Conservation (phyloP, 2,888 invertebrate genomes). For the Netelia melanura region DNA sequence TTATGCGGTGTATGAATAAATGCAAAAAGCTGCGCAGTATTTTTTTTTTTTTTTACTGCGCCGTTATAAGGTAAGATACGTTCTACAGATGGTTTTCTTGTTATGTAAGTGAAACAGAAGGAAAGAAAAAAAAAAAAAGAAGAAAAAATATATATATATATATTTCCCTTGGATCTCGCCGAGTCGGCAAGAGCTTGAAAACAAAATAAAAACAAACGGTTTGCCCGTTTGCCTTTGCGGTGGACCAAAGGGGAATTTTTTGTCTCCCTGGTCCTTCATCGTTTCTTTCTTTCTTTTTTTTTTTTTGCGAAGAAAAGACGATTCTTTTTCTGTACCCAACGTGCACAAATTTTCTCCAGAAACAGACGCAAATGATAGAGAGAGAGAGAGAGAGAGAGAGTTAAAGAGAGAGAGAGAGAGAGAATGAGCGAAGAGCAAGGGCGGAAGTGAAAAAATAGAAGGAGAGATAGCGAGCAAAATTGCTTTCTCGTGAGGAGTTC, state of each 20-base stretch:
- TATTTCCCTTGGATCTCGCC: too few relatives aligned
- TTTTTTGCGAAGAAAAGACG: constrained; percentile 52
- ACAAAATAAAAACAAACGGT: not conserved
- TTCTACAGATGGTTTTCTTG: too few relatives aligned
- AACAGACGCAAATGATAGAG: not conserved
- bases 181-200: too few relatives aligned
- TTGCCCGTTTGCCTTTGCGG: not conserved
- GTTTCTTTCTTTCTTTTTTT: constrained; percentile 45
- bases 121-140: too few relatives aligned
- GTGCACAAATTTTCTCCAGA: constrained; percentile 55
- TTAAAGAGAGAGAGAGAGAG: constrained; percentile 14
- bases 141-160: too few relatives aligned
- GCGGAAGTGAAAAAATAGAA: not conserved
- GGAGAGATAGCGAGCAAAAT: not conserved
- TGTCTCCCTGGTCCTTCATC: constrained; percentile 22
- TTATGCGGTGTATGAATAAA: constrained; percentile 77
- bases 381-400: constrained; percentile 1
- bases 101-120: too few relatives aligned
- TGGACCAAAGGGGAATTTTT: constrained; percentile 47
- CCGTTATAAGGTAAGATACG: constrained; percentile 67
- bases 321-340: constrained; percentile 63
- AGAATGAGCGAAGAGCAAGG: not conserved
- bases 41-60: constrained; percentile 67
- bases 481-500: not conserved
- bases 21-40: constrained; percentile 79